Evolutionary conservation across 2,797 vertebrate genomes (phyloP).

Genomic region (Paramormyrops hopkinsi): DNA sequence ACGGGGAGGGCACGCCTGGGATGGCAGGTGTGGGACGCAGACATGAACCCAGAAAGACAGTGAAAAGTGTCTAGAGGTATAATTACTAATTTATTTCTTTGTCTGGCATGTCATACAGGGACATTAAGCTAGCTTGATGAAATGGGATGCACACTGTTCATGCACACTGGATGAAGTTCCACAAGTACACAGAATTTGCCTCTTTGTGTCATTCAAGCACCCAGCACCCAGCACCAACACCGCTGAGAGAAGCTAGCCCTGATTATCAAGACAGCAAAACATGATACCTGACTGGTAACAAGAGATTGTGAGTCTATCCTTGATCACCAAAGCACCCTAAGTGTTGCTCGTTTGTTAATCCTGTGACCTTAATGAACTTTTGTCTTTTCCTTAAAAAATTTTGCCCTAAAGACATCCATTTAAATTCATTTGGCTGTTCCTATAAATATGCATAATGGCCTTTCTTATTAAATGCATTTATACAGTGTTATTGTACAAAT

Average conservation of each 20-base stretch:
- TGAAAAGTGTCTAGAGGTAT: conserved; percentile 28
- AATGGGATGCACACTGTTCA: conserved; percentile 17
- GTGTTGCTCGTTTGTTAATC: conserved; percentile 19
- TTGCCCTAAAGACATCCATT: not conserved
- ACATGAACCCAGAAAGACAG: not conserved
- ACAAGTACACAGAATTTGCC: conserved; percentile 41
- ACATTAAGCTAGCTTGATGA: conserved; percentile 21
- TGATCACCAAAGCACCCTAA: conserved; percentile 4
- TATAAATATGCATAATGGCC: not conserved
- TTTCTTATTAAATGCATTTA: not conserved
- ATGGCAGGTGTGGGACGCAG: not conserved
- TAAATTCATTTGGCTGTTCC: not conserved
- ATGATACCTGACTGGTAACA: conserved; percentile 43
- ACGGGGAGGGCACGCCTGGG: not conserved
- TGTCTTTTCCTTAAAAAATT: not conserved
- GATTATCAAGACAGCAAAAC: conserved; percentile 38
- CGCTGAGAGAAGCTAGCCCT: conserved; percentile 13
- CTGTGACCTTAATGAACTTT: not conserved
- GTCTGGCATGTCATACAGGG: conserved; percentile 20
- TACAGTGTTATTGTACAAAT: not conserved
- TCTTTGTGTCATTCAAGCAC: conserved; percentile 35
- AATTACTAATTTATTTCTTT: conserved; percentile 49
- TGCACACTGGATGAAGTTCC: conserved; percentile 38
- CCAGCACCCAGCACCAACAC: conserved; percentile 34
- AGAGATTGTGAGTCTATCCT: conserved; percentile 35